A percentile compares a stretch with the other conserved stretches of the same genome.
Evolutionary conservation across 2,113 vertebrate species (phyloP).

Genomic region (human (Homo sapiens)): GRCh38 chr4:11048001-11048500

Average conservation of each 20-base stretch:
- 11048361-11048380: rapidly evolving
- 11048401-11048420: not conserved
- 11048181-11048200: rapidly evolving
- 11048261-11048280: not conserved
- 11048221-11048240: not conserved
- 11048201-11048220: not conserved
- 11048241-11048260: not conserved
- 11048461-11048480: not conserved
- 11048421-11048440: too few relatives aligned
- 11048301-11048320: not conserved
- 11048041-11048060: too few relatives aligned
- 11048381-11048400: not conserved
- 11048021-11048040: too few relatives aligned
- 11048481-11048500: not conserved
- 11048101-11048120: not conserved
- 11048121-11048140: not conserved
- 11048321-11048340: not conserved
- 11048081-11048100: not conserved
- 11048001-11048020: too few relatives aligned
- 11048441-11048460: not conserved
- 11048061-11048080: too few relatives aligned
- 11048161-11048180: not conserved
- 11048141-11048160: not conserved
- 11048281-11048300: too few relatives aligned
- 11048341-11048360: not conserved